phyloP scores from a whole-genome alignment of 2,888 invertebrate genomes.

The Cephus runcator region DNA sequence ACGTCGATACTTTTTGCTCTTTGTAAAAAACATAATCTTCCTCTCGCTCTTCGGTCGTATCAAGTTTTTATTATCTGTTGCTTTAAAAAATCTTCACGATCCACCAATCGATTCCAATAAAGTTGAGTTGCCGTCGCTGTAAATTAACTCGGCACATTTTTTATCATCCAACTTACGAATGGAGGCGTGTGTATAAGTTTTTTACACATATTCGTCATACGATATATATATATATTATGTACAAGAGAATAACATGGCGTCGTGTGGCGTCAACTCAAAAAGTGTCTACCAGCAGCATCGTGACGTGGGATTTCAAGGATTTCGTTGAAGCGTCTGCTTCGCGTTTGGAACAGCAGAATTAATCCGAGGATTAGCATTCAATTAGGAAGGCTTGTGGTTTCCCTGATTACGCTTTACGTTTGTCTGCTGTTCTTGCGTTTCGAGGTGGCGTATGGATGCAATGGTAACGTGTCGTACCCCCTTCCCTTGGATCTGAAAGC shows the following conservation, averaged over 20 bases:
- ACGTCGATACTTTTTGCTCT: not conserved
- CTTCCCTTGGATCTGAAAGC: not conserved
- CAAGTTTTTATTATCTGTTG: not conserved
- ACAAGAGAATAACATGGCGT: not conserved
- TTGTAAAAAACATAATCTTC: not conserved
- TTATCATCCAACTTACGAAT: not conserved
- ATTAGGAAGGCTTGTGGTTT: slow-evolving; percentile 31
- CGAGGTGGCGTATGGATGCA: not conserved
- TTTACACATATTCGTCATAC: not conserved
- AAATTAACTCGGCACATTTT: not conserved
- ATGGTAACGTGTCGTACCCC: not conserved
- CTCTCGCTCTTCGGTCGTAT: not conserved
- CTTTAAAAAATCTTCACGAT: not conserved
- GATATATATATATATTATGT: not conserved
- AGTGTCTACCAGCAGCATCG: not conserved
- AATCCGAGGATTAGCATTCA: slow-evolving; percentile 31
- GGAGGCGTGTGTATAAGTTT: not conserved
- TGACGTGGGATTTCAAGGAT: slow-evolving; percentile 9
- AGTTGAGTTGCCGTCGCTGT: not conserved
- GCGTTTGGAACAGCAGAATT: slow-evolving; percentile 18
- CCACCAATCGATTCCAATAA: not conserved
- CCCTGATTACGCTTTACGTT: slow-evolving; percentile 29
- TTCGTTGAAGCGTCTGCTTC: slow-evolving; percentile 12
- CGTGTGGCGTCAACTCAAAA: not conserved
- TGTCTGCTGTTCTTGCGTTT: slow-evolving; percentile 10